phyloP scores from a whole-genome alignment of 37 sponge, comb jelly and placozoan genomes.

The Haliclona indistincta region DNA sequence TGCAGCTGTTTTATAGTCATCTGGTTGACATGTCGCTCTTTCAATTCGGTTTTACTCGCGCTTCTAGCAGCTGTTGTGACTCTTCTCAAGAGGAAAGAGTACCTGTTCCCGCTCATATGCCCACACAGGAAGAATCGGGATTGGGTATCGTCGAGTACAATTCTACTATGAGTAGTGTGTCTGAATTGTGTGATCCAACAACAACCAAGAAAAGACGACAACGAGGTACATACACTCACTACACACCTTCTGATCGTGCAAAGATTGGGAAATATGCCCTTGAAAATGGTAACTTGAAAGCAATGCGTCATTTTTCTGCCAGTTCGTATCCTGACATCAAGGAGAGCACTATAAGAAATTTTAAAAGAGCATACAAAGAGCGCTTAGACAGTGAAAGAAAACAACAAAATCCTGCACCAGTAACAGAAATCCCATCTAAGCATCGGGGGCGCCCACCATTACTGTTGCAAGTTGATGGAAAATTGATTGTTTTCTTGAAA shows the following conservation, averaged over 20 bases:
- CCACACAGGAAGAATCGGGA: slow-evolving; percentile 1
- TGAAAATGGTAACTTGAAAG: slow-evolving; percentile 66
- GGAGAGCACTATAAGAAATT: slow-evolving; percentile 51
- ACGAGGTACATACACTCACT: slow-evolving; percentile 41
- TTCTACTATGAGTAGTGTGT: neutral
- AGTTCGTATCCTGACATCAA: slow-evolving; percentile 29
- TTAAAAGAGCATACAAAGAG: slow-evolving; percentile 38
- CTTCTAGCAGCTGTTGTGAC: neutral
- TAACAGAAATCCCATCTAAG: slow-evolving; percentile 9
- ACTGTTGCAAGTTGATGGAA: slow-evolving; percentile 48
- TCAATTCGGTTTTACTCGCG: slow-evolving; percentile 39
- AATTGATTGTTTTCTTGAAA: slow-evolving; percentile 33
- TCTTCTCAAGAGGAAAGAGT: neutral
- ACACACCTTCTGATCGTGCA: slow-evolving; percentile 28
- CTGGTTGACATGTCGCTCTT: slow-evolving; percentile 41
- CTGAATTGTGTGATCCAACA: slow-evolving; percentile 11
- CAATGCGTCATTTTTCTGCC: slow-evolving; percentile 33
- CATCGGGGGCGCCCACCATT: slow-evolving; percentile 44
- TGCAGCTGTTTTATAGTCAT: no score
- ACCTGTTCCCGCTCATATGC: neutral
- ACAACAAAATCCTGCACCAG: slow-evolving; percentile 26
- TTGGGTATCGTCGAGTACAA: slow-evolving; percentile 16
- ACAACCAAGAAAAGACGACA: slow-evolving; percentile 11
- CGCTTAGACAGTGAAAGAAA: slow-evolving; percentile 16
- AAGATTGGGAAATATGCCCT: slow-evolving; percentile 54